Percentiles rank a stretch among this genome's conserved stretches.
phyloP scores from a whole-genome alignment of 2,888 invertebrate species.

The Notodonta ziczac region DNA sequence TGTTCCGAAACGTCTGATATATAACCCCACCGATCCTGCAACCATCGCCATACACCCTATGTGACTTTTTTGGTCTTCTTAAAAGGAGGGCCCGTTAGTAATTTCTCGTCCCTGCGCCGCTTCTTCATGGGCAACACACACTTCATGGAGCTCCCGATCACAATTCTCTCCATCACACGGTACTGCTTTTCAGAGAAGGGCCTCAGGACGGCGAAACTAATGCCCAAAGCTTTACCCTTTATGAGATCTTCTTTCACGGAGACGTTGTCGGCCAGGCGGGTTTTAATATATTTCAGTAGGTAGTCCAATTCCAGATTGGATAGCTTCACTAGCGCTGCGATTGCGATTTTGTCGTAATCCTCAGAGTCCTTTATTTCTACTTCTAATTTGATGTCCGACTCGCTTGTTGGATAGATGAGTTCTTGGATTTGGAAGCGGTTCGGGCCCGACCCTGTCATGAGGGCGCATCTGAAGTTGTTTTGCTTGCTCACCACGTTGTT shows the following conservation, averaged over 20 bases:
- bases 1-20: constrained; percentile 44
- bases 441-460: constrained; percentile 73
- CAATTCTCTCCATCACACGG: constrained; percentile 68
- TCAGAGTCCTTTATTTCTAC: constrained; percentile 71
- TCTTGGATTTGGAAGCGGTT: constrained; percentile 74
- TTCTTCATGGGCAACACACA: constrained; percentile 53
- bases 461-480: constrained; percentile 65
- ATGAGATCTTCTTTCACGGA: constrained; percentile 63
- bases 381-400: constrained; percentile 64
- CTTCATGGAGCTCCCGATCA: constrained; percentile 57
- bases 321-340: constrained; percentile 67
- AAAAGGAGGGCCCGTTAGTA: constrained; percentile 48
- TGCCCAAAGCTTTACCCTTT: constrained; percentile 67
- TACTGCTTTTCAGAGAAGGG: constrained; percentile 69
- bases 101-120: constrained; percentile 59
- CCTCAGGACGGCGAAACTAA: constrained; percentile 66
- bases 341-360: constrained; percentile 72
- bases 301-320: constrained; percentile 59
- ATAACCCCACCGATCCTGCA: constrained; percentile 36
- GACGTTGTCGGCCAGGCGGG: constrained; percentile 58
- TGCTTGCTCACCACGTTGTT: constrained; percentile 65
- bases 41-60: constrained; percentile 25
- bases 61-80: constrained; percentile 59
- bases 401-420: constrained; percentile 68
- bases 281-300: constrained; percentile 66